Conservation (phyloP, 2,888 invertebrate species). For the Troilus luridus region DNA sequence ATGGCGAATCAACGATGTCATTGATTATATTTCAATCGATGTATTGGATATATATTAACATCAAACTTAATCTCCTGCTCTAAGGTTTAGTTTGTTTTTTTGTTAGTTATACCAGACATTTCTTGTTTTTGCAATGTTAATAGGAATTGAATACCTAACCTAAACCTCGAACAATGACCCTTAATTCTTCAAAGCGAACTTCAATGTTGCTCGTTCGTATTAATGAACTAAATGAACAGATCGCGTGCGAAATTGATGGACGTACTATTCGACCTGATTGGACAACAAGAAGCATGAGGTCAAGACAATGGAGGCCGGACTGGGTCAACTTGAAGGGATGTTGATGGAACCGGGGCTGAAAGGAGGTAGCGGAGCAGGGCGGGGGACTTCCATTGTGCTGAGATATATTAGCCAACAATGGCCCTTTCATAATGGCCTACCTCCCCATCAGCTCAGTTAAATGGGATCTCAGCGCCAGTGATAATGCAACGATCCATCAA, state of each 20-base stretch:
- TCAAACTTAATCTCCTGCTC: too few relatives aligned
- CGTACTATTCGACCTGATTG: neutral
- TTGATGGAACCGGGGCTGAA: neutral
- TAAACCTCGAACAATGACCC: too few relatives aligned
- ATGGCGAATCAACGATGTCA: too few relatives aligned
- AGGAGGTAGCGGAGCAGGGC: neutral
- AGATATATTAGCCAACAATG: constrained; percentile 32
- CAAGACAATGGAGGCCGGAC: neutral
- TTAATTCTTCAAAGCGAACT: too few relatives aligned
- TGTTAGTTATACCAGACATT: too few relatives aligned
- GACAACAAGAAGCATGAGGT: neutral
- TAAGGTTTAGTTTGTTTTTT: too few relatives aligned
- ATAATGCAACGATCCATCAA: neutral
- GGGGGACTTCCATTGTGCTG: neutral
- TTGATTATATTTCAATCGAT: too few relatives aligned
- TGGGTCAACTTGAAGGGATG: neutral
- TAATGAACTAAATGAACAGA: neutral
- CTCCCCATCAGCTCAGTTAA: neutral
- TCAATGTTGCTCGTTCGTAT: too few relatives aligned
- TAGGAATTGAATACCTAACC: too few relatives aligned
- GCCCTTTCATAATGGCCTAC: neutral
- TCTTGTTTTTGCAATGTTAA: too few relatives aligned
- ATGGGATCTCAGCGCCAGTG: neutral
- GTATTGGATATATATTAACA: too few relatives aligned
- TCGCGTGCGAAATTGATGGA: neutral